phyloP scores from a whole-genome alignment of 2,797 vertebrate genomes.

The Mionectes olivaceus region DNA sequence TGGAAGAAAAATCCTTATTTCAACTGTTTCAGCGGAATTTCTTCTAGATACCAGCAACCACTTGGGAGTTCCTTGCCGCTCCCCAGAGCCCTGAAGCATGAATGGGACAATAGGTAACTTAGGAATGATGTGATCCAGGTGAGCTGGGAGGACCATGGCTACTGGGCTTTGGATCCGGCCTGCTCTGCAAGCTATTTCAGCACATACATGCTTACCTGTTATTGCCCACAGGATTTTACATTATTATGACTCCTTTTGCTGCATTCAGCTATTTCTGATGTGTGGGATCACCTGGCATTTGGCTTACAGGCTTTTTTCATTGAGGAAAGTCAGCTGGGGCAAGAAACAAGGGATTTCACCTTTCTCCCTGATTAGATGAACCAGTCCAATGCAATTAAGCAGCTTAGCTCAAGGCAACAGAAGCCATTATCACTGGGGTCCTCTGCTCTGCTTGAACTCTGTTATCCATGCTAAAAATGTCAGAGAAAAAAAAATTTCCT shows the following conservation, averaged over 20 bases:
- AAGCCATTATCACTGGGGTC: constrained; percentile 2
- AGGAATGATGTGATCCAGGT: background rate
- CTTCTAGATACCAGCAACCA: background rate
- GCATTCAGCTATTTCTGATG: background rate
- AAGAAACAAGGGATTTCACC: constrained; percentile 8
- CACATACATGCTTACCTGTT: fast-evolving
- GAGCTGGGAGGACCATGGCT: background rate
- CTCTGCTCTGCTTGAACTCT: constrained; percentile 45
- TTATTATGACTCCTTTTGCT: background rate
- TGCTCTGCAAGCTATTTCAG: background rate
- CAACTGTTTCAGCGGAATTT: background rate
- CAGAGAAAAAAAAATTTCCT: constrained; percentile 24
- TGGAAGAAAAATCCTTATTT: background rate
- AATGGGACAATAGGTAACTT: background rate
- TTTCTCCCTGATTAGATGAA: constrained; percentile 49
- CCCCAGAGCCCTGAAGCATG: background rate
- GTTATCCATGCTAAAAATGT: constrained; percentile 27
- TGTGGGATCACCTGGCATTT: background rate
- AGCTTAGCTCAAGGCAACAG: constrained; percentile 61
- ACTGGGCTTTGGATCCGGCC: background rate
- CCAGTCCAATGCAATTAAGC: constrained; percentile 34
- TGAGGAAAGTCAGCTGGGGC: background rate
- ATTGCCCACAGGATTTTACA: background rate
- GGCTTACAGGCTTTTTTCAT: background rate
- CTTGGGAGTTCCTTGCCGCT: background rate